phyloP scores from a whole-genome alignment of 2,797 vertebrate species.

The Mus minutoides region DNA sequence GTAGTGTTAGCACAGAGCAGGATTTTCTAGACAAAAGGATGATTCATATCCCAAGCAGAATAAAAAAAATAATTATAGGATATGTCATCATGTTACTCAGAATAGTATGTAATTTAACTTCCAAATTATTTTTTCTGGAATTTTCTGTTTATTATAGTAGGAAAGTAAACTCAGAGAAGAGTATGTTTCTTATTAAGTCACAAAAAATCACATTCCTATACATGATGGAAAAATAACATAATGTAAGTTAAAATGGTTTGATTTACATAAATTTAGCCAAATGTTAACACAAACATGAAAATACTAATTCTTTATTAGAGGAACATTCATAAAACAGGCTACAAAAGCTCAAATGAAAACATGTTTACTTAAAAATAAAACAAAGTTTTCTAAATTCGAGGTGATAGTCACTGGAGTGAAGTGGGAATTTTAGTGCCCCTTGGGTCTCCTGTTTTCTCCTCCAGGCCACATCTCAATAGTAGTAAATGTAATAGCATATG shows the following conservation, averaged over 20 bases:
- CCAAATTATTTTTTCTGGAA: background rate
- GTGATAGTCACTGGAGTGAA: background rate
- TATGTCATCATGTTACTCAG: background rate
- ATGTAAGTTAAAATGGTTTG: background rate
- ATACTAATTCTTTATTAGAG: conserved; percentile 4
- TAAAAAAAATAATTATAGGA: background rate
- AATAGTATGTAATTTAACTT: background rate
- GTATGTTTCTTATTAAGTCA: background rate
- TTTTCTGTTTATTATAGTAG: background rate
- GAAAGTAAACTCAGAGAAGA: background rate
- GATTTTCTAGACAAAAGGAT: background rate
- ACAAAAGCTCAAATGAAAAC: background rate
- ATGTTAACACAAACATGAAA: conserved; percentile 13
- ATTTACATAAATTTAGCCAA: conserved; percentile 25
- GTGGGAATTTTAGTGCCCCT: background rate
- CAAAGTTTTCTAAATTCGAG: background rate
- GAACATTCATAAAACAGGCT: background rate
- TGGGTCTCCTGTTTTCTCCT: background rate
- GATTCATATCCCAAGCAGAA: background rate
- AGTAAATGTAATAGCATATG: background rate
- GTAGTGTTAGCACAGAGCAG: background rate
- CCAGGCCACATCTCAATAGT: background rate
- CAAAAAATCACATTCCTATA: background rate
- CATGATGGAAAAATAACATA: background rate
- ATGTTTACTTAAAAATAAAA: background rate